These are phyloP conservation scores for Myotis lucifugus DNA, from an alignment of 2,113 vertebrate genomes.

Conservation along the genomic window DNA sequence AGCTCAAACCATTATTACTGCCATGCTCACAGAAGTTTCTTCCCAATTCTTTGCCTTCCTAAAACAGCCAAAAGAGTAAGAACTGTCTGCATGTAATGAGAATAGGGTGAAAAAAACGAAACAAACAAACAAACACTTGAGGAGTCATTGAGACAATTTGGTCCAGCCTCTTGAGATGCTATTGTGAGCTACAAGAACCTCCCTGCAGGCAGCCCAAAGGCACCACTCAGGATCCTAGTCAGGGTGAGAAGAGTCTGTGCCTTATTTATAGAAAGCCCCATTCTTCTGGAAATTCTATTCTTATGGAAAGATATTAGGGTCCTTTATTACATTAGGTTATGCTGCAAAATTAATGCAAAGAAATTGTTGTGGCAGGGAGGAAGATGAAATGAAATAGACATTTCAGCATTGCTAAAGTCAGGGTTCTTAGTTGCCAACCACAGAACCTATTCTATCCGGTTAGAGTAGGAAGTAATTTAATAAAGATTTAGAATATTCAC, in stretches of 20 bases:
- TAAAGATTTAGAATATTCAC: slow-evolving; percentile 23
- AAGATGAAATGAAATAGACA: neutral
- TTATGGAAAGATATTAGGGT: neutral
- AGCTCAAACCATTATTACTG: neutral
- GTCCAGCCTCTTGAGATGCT: neutral
- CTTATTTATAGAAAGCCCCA: neutral
- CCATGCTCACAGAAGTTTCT: neutral
- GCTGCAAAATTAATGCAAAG: neutral
- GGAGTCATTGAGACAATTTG: neutral
- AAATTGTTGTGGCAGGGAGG: neutral
- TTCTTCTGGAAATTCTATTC: neutral
- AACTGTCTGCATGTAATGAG: neutral
- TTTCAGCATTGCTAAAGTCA: neutral
- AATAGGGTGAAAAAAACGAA: neutral
- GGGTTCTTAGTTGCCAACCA: neutral
- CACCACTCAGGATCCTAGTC: neutral
- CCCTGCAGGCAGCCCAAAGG: neutral
- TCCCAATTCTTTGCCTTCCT: neutral
- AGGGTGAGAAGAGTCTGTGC: neutral
- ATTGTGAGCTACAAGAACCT: neutral
- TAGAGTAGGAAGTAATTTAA: slow-evolving; percentile 15
- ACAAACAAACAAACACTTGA: neutral
- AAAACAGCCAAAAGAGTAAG: neutral
- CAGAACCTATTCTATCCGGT: neutral
- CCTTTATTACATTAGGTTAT: neutral